Conservation (phyloP, 2,113 vertebrate genomes). For the Poeciliopsis turrubarensis region DNA sequence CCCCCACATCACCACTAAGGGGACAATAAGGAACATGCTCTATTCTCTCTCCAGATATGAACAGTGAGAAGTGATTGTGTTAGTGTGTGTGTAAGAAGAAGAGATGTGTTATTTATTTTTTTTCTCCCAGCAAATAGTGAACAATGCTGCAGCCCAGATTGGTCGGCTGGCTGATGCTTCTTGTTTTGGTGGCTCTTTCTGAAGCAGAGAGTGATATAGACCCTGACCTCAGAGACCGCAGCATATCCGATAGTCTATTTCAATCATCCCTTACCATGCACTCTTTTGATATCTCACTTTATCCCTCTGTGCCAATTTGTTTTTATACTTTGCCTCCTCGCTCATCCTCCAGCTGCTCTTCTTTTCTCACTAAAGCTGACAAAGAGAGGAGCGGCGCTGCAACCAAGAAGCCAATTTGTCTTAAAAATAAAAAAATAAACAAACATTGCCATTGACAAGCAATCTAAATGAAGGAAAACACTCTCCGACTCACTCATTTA, state of each 20-base stretch:
- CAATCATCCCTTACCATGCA: constrained; percentile 61
- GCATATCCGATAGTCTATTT: constrained; percentile 57
- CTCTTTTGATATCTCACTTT: constrained; percentile 73
- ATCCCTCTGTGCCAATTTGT: constrained; percentile 68
- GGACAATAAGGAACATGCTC: constrained; percentile 78
- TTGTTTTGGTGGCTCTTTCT: constrained; percentile 63
- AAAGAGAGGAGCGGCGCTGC: constrained; percentile 64
- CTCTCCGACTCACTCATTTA: constrained; percentile 55
- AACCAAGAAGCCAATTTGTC: constrained; percentile 60
- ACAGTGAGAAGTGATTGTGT: constrained; percentile 63
- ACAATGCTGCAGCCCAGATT: constrained; percentile 73
- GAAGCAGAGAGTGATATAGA: constrained; percentile 59
- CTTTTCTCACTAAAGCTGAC: constrained; percentile 54
- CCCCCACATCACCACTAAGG: constrained; percentile 78
- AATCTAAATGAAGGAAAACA: constrained; percentile 52
- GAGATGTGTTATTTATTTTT: constrained; percentile 39
- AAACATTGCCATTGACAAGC: constrained; percentile 64
- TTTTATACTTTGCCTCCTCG: constrained; percentile 57
- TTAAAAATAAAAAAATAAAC: constrained; percentile 7
- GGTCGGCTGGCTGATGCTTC: constrained; percentile 60
- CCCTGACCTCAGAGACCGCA: constrained; percentile 68
- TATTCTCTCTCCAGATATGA: constrained; percentile 76
- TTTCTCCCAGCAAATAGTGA: constrained; percentile 68
- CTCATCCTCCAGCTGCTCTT: constrained; percentile 48
- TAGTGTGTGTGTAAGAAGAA: constrained; percentile 23